phyloP scores from a whole-genome alignment of 2,888 invertebrate species.

The Petrophora chlorosata region DNA sequence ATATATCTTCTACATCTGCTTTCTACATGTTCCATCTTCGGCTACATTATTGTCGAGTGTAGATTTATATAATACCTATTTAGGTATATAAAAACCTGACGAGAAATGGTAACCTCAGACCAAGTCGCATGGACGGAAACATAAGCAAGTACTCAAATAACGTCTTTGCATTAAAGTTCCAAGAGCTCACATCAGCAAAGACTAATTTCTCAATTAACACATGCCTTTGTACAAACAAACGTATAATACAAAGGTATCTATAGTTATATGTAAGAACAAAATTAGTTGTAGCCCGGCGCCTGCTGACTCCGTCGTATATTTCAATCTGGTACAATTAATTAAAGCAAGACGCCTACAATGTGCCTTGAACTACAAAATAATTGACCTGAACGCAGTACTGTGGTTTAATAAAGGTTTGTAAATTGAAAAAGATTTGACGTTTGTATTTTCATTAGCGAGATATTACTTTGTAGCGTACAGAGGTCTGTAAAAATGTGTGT shows the following conservation, averaged over 20 bases:
- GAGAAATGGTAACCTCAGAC: too few species aligned
- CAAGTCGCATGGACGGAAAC: too few species aligned
- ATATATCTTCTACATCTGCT: too few species aligned
- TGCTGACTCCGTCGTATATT: constrained; percentile 12
- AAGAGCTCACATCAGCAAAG: not conserved
- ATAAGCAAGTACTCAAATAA: too few species aligned
- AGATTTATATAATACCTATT: too few species aligned
- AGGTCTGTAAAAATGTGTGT: too few species aligned
- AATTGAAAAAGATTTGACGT: not conserved
- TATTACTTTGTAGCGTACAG: too few species aligned
- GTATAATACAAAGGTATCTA: not conserved
- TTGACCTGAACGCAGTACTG: constrained; percentile 2
- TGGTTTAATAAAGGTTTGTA: constrained; percentile 5
- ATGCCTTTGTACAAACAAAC: not conserved
- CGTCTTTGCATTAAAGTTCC: too few species aligned
- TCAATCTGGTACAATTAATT: constrained; percentile 32
- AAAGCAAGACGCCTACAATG: constrained; percentile 10
- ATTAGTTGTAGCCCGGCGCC: constrained; percentile 4
- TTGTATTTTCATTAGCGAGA: not conserved
- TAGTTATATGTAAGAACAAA: constrained; percentile 2
- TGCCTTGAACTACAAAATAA: constrained; percentile 12
- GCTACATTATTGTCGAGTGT: too few species aligned
- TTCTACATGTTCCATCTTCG: too few species aligned
- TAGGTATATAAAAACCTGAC: too few species aligned
- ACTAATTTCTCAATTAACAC: not conserved